Conservation (phyloP, 2,797 vertebrate genomes). For the Sebastes hubbsi region DNA sequence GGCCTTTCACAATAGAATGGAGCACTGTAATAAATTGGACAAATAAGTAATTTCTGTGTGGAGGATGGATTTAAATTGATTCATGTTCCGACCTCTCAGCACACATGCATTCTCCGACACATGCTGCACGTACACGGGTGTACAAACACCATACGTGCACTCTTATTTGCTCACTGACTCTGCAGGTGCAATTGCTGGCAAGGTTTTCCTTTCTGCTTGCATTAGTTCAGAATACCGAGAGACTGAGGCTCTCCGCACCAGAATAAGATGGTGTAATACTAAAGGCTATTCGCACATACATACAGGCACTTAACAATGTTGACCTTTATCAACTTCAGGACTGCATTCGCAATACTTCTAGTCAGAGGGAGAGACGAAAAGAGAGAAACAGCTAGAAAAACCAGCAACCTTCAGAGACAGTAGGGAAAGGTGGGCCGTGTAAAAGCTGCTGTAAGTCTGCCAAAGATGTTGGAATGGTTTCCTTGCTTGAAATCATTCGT, state of each 20-base stretch:
- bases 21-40: slow-evolving; percentile 76
- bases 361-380: slow-evolving; percentile 16
- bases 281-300: slow-evolving; percentile 41
- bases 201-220: slow-evolving; percentile 32
- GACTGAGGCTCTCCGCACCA: background rate
- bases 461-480: slow-evolving; percentile 8
- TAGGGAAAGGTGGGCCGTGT: slow-evolving; percentile 9
- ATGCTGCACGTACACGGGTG: slow-evolving; percentile 3
- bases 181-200: slow-evolving; percentile 20
- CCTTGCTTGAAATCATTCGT: slow-evolving; percentile 13
- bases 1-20: slow-evolving; percentile 62
- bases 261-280: slow-evolving; percentile 23
- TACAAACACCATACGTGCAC: background rate
- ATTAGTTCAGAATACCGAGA: slow-evolving; percentile 4
- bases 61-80: slow-evolving; percentile 77
- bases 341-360: slow-evolving; percentile 48
- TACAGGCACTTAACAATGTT: slow-evolving; percentile 52
- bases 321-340: slow-evolving; percentile 63
- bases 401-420: slow-evolving; percentile 3
- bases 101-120: slow-evolving; percentile 18
- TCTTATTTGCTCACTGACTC: background rate
- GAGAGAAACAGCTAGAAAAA: background rate
- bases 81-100: slow-evolving; percentile 50
- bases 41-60: slow-evolving; percentile 79
- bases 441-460: slow-evolving; percentile 28